phyloP scores from a whole-genome alignment of 1,140 invertebrate species.

The Drosophila sechellia region DNA sequence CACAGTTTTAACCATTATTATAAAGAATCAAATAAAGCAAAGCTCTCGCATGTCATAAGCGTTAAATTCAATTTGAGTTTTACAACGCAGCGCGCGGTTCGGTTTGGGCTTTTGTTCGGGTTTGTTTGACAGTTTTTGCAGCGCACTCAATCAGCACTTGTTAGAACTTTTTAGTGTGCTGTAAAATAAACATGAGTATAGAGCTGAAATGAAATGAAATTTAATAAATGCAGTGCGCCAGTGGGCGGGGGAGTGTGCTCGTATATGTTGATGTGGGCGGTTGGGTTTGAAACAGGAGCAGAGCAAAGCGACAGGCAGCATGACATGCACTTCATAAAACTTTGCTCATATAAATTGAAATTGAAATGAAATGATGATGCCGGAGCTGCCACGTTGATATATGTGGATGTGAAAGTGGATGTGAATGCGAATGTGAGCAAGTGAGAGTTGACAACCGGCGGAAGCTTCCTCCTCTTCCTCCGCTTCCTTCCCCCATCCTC shows the following conservation, averaged over 20 bases:
- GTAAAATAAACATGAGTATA: slow-evolving; percentile 77
- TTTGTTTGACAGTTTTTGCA: slow-evolving; percentile 74
- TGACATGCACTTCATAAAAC: slow-evolving; percentile 81
- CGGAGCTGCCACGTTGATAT: slow-evolving; percentile 36
- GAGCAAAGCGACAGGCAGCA: slow-evolving; percentile 49
- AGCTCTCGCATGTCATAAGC: slow-evolving; percentile 63
- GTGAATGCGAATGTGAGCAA: slow-evolving; percentile 17
- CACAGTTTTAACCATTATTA: slow-evolving; percentile 41
- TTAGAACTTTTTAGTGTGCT: slow-evolving; percentile 76
- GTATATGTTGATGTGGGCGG: neutral
- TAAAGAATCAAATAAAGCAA: slow-evolving; percentile 58
- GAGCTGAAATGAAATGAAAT: slow-evolving; percentile 76
- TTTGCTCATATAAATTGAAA: slow-evolving; percentile 82
- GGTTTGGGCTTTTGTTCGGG: slow-evolving; percentile 17
- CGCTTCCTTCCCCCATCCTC: neutral
- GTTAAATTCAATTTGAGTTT: slow-evolving; percentile 69
- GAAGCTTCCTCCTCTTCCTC: neutral
- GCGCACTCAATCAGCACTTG: slow-evolving; percentile 76
- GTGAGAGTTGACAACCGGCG: slow-evolving; percentile 54
- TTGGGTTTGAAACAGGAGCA: slow-evolving; percentile 8
- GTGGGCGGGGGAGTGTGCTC: neutral
- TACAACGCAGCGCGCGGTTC: slow-evolving; percentile 40
- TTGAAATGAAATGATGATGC: slow-evolving; percentile 74
- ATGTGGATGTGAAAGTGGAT: neutral
- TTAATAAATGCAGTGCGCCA: slow-evolving; percentile 69